Evolutionary conservation across 2,888 invertebrate genomes (phyloP), one percentile per base, ranked within the genome.

Genomic region (Lasioglossum malachurum): DNA sequence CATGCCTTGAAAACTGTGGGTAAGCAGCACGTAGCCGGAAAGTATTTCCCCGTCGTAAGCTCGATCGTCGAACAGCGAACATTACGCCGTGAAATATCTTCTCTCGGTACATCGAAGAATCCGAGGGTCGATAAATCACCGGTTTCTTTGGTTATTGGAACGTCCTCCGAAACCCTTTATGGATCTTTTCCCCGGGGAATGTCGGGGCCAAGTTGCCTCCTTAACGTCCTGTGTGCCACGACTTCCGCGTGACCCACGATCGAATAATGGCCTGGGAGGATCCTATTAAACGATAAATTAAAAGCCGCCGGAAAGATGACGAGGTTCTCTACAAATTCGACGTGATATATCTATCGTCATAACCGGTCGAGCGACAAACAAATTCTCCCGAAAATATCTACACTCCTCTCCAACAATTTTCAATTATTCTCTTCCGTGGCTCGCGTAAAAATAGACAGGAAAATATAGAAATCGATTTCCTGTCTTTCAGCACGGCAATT

Each of bases 231-330:
- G 31, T 31, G 31, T n/a, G 72, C 46, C 46, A 27, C 76, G 82
- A 81, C 84, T 67, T 75, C 53, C 57, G 14, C n/a, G 19, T 60
- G 31, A 73, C 73, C 69, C 69, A 76, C 78, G 82, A 71, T 71
- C 41, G 44, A 69, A 31, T 49, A 84, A 74, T 73, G 57, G 64
- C 78, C 76, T 75, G 35, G 71, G 75, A 83, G 77, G 74, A 82
- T 87, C 76, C 80, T 83, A 90, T 88, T 88, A 88, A 82, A 71
- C 74, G 80, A 88, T 89, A 88, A 89, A 91, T 88, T 89, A 88
- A 85, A 89, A 86, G 57, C 3, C 10, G 10, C 71, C 72, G 27
- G 49, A 35, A 76, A 69, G 41, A 53, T 35, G 74, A 41, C 71
- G 23, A 27, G 60, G 31, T 57, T 38, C 44, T 38, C 71, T 78